A percentile compares a stretch with the other conserved stretches of the same genome.
Conservation (phyloP, 2,888 invertebrate species). For the Augochlorella aurata region DNA sequence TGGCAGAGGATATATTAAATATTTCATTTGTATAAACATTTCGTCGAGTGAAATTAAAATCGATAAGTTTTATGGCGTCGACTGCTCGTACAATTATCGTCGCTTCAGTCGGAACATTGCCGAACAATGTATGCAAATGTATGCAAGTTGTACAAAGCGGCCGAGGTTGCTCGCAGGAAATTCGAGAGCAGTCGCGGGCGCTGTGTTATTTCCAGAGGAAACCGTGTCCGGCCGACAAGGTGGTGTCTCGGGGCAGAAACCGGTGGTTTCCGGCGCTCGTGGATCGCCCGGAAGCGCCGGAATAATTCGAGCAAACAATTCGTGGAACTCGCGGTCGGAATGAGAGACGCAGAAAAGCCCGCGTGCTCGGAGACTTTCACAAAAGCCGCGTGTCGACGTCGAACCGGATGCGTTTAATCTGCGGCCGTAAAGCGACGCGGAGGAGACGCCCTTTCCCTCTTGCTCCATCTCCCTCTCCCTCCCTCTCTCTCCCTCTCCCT, state of each 20-base stretch:
- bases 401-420: constrained; percentile 71
- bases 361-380: constrained; percentile 46
- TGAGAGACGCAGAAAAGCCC: constrained; percentile 12
- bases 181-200: neutral
- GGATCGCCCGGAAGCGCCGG: neutral
- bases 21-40: too few species aligned
- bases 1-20: too few species aligned
- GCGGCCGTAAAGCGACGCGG: constrained; percentile 41
- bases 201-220: neutral
- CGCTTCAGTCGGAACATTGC: too few species aligned
- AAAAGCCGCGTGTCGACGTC: constrained; percentile 53
- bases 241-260: neutral
- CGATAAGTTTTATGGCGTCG: too few species aligned
- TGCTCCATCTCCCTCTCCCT: neutral
- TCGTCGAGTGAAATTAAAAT: too few species aligned
- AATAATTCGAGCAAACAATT: constrained; percentile 17
- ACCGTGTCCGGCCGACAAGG: neutral
- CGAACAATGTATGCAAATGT: too few species aligned
- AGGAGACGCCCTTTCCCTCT: constrained; percentile 37
- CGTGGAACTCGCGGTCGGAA: constrained; percentile 29
- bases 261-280: neutral
- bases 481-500: neutral
- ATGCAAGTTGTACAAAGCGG: too few species aligned
- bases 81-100: too few species aligned
- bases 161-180: neutral